phyloP scores from a whole-genome alignment of 2,113 vertebrate species.

The Engystomops pustulosus region DNA sequence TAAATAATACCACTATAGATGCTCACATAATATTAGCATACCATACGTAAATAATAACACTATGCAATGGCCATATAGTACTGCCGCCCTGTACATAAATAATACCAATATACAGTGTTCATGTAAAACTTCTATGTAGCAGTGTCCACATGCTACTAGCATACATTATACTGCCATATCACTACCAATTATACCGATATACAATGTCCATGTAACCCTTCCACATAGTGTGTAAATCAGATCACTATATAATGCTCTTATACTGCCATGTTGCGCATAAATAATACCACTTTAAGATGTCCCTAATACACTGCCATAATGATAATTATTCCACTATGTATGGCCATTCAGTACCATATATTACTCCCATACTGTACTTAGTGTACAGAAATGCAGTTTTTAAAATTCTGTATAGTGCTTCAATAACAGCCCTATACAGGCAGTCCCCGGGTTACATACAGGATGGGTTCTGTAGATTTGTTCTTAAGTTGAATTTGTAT shows the following conservation, averaged over 20 bases:
- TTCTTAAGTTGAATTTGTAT: too few species aligned
- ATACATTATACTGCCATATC: too few species aligned
- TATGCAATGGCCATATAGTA: neutral
- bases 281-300: neutral
- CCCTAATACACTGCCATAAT: neutral
- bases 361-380: too few species aligned
- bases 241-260: neutral
- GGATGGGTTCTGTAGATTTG: too few species aligned
- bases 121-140: neutral
- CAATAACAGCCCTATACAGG: too few species aligned
- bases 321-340: too few species aligned
- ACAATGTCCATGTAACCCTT: neutral
- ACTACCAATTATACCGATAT: too few species aligned
- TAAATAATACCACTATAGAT: neutral
- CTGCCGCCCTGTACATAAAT: neutral
- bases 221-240: neutral
- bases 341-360: too few species aligned
- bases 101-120: neutral
- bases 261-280: neutral
- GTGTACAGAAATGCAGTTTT: too few species aligned
- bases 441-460: too few species aligned
- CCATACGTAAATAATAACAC: neutral
- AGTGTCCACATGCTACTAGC: too few species aligned
- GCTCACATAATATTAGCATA: neutral
- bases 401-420: too few species aligned